These are phyloP conservation scores for Dasypolia templi DNA, from an alignment of 2,888 invertebrate species.

Conservation along the genomic window DNA sequence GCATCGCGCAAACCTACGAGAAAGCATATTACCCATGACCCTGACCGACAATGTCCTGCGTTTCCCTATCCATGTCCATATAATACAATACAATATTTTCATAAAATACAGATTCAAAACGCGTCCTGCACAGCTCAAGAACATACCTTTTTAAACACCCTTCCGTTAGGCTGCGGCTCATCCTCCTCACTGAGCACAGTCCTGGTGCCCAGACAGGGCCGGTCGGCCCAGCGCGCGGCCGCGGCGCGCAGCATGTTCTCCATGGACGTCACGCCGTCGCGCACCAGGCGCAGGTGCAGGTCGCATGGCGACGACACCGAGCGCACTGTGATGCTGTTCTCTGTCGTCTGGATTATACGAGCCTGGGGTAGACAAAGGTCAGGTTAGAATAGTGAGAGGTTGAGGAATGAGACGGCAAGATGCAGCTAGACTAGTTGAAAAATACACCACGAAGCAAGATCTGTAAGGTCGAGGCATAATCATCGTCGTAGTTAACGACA, in stretches of 20 bases:
- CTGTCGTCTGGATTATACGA: constrained; percentile 92
- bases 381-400: background rate
- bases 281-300: constrained; percentile 93
- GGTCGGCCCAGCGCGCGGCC: constrained; percentile 93
- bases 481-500: constrained; percentile 1
- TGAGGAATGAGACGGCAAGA: background rate
- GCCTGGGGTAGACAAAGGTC: constrained; percentile 88
- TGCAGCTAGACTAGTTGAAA: background rate
- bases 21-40: no score
- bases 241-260: constrained; percentile 96
- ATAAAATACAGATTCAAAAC: background rate
- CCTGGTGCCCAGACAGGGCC: constrained; percentile 96
- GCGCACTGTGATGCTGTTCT: constrained; percentile 93
- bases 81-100: background rate
- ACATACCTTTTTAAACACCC: constrained; percentile 97
- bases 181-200: constrained; percentile 98
- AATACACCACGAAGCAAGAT: background rate
- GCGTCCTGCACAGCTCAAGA: background rate
- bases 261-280: constrained; percentile 95
- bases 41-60: no score
- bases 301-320: constrained; percentile 93
- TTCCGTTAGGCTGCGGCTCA: constrained; percentile 97
- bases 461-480: background rate
- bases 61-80: no score
- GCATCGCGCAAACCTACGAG: no score